Percentiles rank a stretch among this genome's conserved stretches.
Conservation (phyloP, 1,140 invertebrate species). For the Archivesica marissinica region DNA sequence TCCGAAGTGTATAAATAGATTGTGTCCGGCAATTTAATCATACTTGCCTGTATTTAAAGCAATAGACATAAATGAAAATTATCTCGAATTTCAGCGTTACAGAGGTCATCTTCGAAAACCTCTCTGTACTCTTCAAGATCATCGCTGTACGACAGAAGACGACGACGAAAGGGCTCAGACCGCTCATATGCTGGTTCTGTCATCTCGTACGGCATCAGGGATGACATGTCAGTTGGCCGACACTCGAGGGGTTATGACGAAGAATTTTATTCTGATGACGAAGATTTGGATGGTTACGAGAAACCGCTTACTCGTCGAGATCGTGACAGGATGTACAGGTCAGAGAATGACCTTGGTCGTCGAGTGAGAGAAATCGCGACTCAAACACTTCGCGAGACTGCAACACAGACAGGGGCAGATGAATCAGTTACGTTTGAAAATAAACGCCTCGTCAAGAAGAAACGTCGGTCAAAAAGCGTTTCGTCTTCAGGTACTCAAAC, state of each 20-base stretch:
- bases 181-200: constrained; percentile 74
- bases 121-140: constrained; percentile 80
- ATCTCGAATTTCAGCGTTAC: constrained; percentile 68
- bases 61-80: too few species aligned
- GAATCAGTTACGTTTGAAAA: constrained; percentile 62
- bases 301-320: constrained; percentile 66
- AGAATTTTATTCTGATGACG: constrained; percentile 63
- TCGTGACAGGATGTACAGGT: constrained; percentile 69
- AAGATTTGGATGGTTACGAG: constrained; percentile 69
- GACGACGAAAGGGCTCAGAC: constrained; percentile 63
- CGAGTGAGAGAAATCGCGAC: constrained; percentile 68
- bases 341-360: constrained; percentile 72
- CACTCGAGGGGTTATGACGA: constrained; percentile 53
- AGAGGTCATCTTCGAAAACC: constrained; percentile 73
- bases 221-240: constrained; percentile 73
- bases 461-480: constrained; percentile 66
- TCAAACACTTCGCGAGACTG: constrained; percentile 75
- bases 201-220: constrained; percentile 66
- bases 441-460: constrained; percentile 68
- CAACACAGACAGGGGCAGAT: constrained; percentile 74
- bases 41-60: too few species aligned
- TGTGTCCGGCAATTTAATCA: too few species aligned
- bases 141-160: constrained; percentile 76
- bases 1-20: too few species aligned
- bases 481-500: constrained; percentile 73